phyloP scores from a whole-genome alignment of 2,797 vertebrate genomes.

The Hirundo rustica region DNA sequence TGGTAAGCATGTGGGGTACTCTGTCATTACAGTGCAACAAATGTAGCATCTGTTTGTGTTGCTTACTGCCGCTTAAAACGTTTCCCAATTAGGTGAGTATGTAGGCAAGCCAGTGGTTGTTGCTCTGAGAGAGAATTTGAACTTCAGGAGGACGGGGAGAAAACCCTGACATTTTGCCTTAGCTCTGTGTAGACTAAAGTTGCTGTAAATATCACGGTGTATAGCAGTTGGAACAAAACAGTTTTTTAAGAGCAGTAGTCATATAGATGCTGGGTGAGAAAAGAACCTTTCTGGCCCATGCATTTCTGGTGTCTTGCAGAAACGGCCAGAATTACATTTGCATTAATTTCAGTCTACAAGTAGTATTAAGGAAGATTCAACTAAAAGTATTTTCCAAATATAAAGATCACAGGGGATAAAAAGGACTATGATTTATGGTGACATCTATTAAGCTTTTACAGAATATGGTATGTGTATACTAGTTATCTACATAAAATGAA shows the following conservation, averaged over 20 bases:
- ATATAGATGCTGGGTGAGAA: background rate
- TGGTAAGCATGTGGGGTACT: background rate
- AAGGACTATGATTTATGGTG: slow-evolving; percentile 59
- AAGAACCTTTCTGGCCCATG: background rate
- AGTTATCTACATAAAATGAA: slow-evolving; percentile 70
- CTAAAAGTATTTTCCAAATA: slow-evolving; percentile 31
- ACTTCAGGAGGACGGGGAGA: background rate
- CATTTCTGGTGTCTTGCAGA: slow-evolving; percentile 11
- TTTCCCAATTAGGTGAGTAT: background rate
- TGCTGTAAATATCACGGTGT: background rate
- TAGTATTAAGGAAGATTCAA: slow-evolving; percentile 43
- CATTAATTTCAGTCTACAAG: slow-evolving; percentile 1
- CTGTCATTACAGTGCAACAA: background rate
- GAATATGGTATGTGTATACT: slow-evolving; percentile 67
- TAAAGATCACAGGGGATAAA: slow-evolving; percentile 34
- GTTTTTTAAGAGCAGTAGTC: background rate
- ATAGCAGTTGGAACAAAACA: background rate
- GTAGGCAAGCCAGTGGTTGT: background rate
- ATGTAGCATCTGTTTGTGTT: background rate
- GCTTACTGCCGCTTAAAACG: background rate
- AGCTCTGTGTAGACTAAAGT: background rate
- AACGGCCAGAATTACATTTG: slow-evolving; percentile 6
- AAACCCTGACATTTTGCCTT: background rate
- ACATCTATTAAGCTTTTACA: slow-evolving; percentile 70
- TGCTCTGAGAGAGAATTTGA: background rate